phyloP scores from a whole-genome alignment of 2,797 vertebrate genomes.

The Pantherophis vulpinus region DNA sequence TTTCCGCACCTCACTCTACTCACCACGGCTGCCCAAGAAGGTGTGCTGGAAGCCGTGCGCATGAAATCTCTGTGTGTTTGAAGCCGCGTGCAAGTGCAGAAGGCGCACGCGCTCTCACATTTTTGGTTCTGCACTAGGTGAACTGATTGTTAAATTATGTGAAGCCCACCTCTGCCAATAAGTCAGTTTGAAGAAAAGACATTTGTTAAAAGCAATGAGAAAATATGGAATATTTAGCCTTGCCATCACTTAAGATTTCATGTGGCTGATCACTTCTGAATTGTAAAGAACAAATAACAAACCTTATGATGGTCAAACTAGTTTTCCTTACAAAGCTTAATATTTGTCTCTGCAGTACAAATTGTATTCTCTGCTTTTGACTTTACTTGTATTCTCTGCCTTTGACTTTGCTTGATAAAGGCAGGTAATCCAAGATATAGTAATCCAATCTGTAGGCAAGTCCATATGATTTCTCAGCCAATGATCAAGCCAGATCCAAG shows the following conservation, averaged over 20 bases:
- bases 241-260: conserved; percentile 40
- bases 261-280: conserved; percentile 43
- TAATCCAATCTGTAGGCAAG: conserved; percentile 47
- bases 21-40: too few relatives aligned
- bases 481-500: conserved; percentile 62
- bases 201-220: accelerated
- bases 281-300: neutral
- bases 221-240: conserved; percentile 41
- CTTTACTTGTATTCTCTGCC: conserved; percentile 52
- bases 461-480: conserved; percentile 54
- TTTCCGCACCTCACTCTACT: too few relatives aligned
- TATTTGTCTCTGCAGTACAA: conserved; percentile 12
- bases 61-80: too few relatives aligned
- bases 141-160: too few relatives aligned
- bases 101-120: too few relatives aligned
- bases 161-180: too few relatives aligned
- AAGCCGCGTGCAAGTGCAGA: too few relatives aligned
- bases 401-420: conserved; percentile 60
- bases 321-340: conserved; percentile 14
- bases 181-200: neutral
- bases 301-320: conserved; percentile 43
- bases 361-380: conserved; percentile 50
- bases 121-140: too few relatives aligned
- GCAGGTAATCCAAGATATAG: conserved; percentile 33
- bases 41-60: too few relatives aligned